Evolutionary conservation across 2,797 vertebrate species (phyloP).

Genomic region (Lithobates pipiens): DNA sequence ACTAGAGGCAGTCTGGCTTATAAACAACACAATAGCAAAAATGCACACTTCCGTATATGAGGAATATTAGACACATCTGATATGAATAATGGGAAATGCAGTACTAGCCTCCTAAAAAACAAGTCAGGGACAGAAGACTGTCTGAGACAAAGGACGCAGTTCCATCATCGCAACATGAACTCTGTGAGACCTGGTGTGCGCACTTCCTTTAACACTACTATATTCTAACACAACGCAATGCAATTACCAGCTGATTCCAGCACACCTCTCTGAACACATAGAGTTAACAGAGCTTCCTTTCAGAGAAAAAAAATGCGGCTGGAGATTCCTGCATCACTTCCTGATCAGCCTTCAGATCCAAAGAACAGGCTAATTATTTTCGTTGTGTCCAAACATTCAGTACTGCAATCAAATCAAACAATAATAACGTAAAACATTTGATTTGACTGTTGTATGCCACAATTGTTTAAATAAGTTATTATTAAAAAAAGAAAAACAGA

Average conservation of each 20-base stretch:
- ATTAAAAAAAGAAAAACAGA: no score
- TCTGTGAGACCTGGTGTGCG: conserved; percentile 26
- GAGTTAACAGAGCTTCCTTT: conserved; percentile 39
- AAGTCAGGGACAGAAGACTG: conserved; percentile 33
- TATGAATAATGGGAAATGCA: conserved; percentile 7
- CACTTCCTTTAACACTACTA: conserved; percentile 47
- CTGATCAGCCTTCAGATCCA: not conserved
- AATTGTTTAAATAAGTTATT: no score
- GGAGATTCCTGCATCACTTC: conserved; percentile 26
- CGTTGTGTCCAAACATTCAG: not conserved
- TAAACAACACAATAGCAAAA: not conserved
- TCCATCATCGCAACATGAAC: conserved; percentile 1
- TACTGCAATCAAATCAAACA: conserved; percentile 11
- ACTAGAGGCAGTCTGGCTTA: not conserved
- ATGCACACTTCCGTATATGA: not conserved
- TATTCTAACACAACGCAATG: not conserved
- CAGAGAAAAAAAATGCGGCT: not conserved
- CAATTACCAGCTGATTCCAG: not conserved
- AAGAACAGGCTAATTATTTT: conserved; percentile 12
- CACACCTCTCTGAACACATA: not conserved
- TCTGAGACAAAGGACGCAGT: conserved; percentile 10
- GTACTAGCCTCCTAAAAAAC: not conserved
- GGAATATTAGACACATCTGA: not conserved
- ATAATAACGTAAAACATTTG: not conserved
- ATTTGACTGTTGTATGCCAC: no score